Base-by-base conservation (phyloP, 2,797 vertebrate genomes). In the Periophthalmus magnuspinnatus region DNA sequence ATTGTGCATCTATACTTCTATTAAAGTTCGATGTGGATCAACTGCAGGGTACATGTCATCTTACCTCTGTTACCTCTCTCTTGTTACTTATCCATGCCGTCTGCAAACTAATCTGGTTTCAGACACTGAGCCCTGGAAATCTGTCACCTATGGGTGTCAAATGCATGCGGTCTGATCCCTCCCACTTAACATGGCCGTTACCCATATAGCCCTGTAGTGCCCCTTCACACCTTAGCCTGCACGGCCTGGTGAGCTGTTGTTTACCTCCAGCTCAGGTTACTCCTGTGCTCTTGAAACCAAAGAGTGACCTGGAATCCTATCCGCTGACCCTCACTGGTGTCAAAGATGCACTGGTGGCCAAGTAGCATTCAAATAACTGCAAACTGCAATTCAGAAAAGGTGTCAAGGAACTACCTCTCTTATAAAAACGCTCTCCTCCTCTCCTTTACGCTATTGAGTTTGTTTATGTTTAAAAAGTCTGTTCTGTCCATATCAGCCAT, bases 251-350 rank as follows among this genome's bases (percentile, higher is more conserved):
- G 64, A 81, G 75, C 64, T 72, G 45, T 77, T 90, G 87, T 90
- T 90, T 90, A 87, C 82, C 76, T 71, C 70, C 10, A 16, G 83
- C 72, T 91, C 80, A n/a, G 69, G 78, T 92, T 88, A 78, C 88
- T 78, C 69, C 69, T 72, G 54, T 64, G 79, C 81, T 74, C 73
- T 65, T 85, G 86, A 90, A 89, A 90, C 87, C 81, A 67, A 85
- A 86, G 87, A 71, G 74, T 81, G 84, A 86, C 84, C 82, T 87
- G 83, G 72, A 90, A 91, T 84, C 77, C 74, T 72, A 84, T 86
- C 78, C 81, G 75, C 67, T 82, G 82, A 87, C 70, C 80, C 59
- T 56, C 32, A 63, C 41, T 34, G 48, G 64, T 17, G 59, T 75
- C 69, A 80, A 82, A 70, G 48, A 58, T 74, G 62, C 57, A 28